Conservation (phyloP, 2,113 vertebrate species). For the Anhinga rufa region DNA sequence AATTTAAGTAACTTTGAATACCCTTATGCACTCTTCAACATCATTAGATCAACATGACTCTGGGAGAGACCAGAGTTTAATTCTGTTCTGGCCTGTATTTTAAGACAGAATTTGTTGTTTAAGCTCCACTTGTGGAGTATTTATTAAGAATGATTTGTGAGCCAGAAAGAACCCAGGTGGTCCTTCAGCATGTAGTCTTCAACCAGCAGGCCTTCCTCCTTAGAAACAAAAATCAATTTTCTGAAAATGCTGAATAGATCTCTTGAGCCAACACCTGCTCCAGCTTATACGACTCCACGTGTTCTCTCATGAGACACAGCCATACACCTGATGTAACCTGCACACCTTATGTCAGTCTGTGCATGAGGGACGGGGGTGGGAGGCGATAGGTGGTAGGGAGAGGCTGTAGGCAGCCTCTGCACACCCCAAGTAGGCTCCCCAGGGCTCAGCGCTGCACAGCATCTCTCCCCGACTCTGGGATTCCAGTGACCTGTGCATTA, state of each 20-base stretch:
- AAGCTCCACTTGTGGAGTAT: background rate
- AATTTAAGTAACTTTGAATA: background rate
- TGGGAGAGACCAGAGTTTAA: background rate
- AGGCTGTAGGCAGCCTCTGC: background rate
- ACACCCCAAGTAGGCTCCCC: background rate
- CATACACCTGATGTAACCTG: background rate
- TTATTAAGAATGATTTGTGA: background rate
- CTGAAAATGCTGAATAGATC: background rate
- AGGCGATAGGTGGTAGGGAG: background rate
- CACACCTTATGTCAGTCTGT: background rate
- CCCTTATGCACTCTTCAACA: background rate
- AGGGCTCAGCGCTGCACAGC: too few species aligned
- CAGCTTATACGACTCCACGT: background rate
- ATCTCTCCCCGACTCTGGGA: background rate
- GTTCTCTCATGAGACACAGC: background rate
- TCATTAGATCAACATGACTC: background rate
- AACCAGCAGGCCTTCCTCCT: background rate
- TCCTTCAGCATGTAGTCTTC: background rate
- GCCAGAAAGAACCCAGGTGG: background rate
- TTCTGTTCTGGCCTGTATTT: background rate
- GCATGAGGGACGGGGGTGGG: background rate
- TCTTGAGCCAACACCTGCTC: background rate
- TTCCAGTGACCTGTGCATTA: background rate
- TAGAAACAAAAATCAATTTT: background rate
- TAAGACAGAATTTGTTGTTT: background rate